Conservation (phyloP, 2,113 vertebrate species). For the Scortum barcoo region DNA sequence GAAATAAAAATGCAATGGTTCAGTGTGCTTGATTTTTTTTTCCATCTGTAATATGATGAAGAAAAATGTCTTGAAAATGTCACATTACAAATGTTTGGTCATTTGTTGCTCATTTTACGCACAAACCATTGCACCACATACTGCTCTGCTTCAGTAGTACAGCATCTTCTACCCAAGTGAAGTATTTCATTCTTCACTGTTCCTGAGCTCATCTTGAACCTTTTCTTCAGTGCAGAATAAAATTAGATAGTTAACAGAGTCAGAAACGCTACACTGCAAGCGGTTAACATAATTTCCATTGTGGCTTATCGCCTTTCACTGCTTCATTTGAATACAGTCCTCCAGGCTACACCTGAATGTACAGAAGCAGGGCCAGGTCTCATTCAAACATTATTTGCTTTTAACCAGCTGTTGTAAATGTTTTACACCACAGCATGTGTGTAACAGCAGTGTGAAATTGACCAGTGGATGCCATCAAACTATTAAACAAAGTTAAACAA, state of each 20-base stretch:
- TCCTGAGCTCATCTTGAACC: not conserved
- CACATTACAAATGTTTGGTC: not conserved
- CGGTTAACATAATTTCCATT: slow-evolving; percentile 70
- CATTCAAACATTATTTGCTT: slow-evolving; percentile 34
- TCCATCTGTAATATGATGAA: not conserved
- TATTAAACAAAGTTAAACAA: not conserved
- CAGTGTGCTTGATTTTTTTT: too few species aligned
- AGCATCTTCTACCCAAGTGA: not conserved
- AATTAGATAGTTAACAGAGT: not conserved
- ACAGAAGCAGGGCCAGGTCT: slow-evolving; percentile 1
- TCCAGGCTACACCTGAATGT: slow-evolving; percentile 38
- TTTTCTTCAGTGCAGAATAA: not conserved
- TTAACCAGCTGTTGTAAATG: not conserved
- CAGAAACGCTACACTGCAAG: not conserved
- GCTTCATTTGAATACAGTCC: slow-evolving; percentile 75
- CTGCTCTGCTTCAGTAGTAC: not conserved
- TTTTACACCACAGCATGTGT: not conserved
- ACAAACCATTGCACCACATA: not conserved
- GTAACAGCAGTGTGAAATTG: not conserved
- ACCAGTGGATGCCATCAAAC: not conserved
- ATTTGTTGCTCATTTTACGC: not conserved
- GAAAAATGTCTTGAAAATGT: not conserved
- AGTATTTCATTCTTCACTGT: not conserved
- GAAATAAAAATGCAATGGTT: not conserved
- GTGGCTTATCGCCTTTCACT: slow-evolving; percentile 58